Conservation (phyloP, 2,113 vertebrate genomes). For the Atrichornis clamosus region DNA sequence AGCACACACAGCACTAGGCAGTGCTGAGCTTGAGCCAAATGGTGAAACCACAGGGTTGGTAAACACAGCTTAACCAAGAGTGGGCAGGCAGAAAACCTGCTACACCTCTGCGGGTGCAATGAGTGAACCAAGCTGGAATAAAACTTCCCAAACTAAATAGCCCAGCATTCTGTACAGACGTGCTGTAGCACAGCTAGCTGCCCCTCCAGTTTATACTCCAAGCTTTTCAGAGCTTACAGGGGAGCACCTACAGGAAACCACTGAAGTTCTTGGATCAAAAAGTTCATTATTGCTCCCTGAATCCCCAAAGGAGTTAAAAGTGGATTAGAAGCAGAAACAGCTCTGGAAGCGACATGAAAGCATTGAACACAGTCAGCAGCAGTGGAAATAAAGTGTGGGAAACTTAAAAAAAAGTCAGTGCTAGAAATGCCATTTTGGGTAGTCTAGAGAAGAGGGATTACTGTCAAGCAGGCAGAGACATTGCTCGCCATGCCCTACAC, state of each 20-base stretch:
- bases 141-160: not conserved
- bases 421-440: conserved; percentile 15
- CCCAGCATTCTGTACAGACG: not conserved
- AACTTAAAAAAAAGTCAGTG: not conserved
- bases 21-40: not conserved
- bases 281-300: conserved; percentile 31
- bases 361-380: not conserved
- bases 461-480: not conserved
- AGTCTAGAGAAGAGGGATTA: not conserved
- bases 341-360: conserved; percentile 17
- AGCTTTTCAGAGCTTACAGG: not conserved
- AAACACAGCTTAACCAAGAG: not conserved
- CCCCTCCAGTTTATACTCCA: not conserved
- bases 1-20: not conserved
- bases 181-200: not conserved
- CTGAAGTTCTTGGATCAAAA: conserved; percentile 36
- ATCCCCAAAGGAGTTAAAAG: conserved; percentile 26
- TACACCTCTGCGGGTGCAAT: not conserved
- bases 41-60: not conserved
- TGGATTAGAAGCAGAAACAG: conserved; percentile 49
- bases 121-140: not conserved
- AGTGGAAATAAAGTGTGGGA: conserved; percentile 34
- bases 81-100: not conserved
- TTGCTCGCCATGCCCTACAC: not conserved
- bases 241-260: conserved; percentile 13